Percentiles rank a stretch among this genome's conserved stretches.
Evolutionary conservation across 2,888 invertebrate genomes (phyloP).

Genomic region (Leucoptera coffeella): DNA sequence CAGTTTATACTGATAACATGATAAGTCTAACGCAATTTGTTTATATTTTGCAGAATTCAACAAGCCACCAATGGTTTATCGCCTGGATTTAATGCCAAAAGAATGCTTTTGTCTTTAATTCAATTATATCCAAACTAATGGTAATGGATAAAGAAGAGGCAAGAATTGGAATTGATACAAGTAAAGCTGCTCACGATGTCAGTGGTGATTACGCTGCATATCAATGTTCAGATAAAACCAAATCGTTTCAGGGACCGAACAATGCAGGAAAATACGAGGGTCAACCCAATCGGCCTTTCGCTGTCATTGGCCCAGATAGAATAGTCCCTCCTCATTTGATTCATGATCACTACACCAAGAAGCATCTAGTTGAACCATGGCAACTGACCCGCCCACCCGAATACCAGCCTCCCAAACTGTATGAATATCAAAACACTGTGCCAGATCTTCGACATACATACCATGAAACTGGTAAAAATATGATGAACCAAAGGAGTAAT

Average conservation of each 20-base stretch:
- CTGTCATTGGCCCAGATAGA: slow-evolving; percentile 45
- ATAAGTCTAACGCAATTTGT: slow-evolving; percentile 17
- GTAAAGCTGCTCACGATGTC: slow-evolving; percentile 33
- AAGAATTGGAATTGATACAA: too few relatives aligned
- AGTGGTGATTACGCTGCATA: slow-evolving; percentile 24
- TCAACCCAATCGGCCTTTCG: slow-evolving; percentile 33
- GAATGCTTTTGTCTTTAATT: too few relatives aligned
- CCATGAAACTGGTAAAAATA: slow-evolving; percentile 47
- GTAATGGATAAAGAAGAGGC: too few relatives aligned
- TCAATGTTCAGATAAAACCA: slow-evolving; percentile 21
- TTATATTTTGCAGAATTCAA: slow-evolving; percentile 47
- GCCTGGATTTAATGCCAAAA: too few relatives aligned
- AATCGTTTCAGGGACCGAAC: slow-evolving; percentile 29
- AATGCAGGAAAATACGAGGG: slow-evolving; percentile 33
- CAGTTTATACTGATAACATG: slow-evolving; percentile 28
- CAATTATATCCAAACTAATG: too few relatives aligned
- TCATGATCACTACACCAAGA: slow-evolving; percentile 24
- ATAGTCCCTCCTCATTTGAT: slow-evolving; percentile 21
- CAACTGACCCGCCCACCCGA: slow-evolving; percentile 23
- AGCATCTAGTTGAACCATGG: slow-evolving; percentile 25
- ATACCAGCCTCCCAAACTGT: slow-evolving; percentile 28
- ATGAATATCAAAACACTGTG: slow-evolving; percentile 29
- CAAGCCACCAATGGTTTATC: too few relatives aligned
- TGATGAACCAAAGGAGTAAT: slow-evolving; percentile 20
- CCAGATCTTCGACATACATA: slow-evolving; percentile 44